Evolutionary conservation across 2,888 invertebrate genomes (phyloP).

Genomic region (Drosophila ustulata): DNA sequence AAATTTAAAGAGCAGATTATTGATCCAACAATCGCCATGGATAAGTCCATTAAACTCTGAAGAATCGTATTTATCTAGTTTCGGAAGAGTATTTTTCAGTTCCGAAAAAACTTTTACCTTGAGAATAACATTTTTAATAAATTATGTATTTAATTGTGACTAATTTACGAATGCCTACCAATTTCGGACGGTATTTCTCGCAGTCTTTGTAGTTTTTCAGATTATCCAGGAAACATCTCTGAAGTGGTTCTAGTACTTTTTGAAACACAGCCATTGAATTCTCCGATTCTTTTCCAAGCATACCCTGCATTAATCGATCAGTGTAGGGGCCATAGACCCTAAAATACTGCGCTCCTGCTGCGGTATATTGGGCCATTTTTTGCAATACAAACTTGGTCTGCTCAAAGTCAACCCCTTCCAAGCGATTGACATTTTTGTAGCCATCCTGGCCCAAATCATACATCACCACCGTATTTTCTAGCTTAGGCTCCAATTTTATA

Average conservation of each 20-base stretch:
- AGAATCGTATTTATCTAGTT: constrained; percentile 1
- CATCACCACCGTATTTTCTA: constrained; percentile 62
- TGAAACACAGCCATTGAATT: constrained; percentile 25
- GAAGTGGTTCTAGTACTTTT: constrained; percentile 13
- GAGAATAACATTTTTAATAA: not conserved
- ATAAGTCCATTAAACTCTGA: constrained; percentile 51
- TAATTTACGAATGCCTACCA: constrained; percentile 44
- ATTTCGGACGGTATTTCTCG: constrained; percentile 49
- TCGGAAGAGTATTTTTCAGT: not conserved
- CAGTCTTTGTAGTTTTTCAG: constrained; percentile 44
- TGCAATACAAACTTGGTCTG: constrained; percentile 72
- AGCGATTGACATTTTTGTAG: constrained; percentile 75
- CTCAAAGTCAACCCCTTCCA: constrained; percentile 72
- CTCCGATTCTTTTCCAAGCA: constrained; percentile 28
- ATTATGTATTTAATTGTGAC: too few species aligned
- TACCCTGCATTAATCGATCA: constrained; percentile 28
- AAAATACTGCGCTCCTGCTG: constrained; percentile 71
- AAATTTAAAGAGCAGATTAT: constrained; percentile 68
- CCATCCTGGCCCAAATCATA: constrained; percentile 70
- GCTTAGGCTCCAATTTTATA: constrained; percentile 37
- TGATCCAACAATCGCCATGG: constrained; percentile 74
- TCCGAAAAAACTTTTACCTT: constrained; percentile 12
- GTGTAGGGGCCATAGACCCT: constrained; percentile 59
- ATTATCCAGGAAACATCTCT: constrained; percentile 34
- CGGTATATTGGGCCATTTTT: constrained; percentile 81